Evolutionary conservation across 1,140 invertebrate species (phyloP), one percentile per base, ranked within the genome.

Genomic region (Bombus waltoni): DNA sequence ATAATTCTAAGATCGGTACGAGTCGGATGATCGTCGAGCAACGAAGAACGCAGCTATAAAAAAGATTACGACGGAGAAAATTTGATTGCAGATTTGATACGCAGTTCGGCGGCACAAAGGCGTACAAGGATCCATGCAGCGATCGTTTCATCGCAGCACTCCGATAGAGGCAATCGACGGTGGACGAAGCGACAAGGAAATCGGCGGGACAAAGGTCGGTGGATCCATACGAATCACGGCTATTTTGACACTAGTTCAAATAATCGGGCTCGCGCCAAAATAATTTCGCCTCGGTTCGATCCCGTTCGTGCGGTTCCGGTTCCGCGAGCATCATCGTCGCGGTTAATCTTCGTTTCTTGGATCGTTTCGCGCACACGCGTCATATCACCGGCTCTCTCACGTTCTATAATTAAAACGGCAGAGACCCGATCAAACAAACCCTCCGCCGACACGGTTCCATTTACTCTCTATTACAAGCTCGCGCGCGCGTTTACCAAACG

Each of bases 351-450:
- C 76, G 59, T n/a, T 42, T 47, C 68, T 80, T 22, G 83, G 83
- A 47, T 47, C 76, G 74, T 32, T 62, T 62, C 66, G 53, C 81
- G n/a, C 71, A 65, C 15, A 73, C 40, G 83, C 68, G 76, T 79
- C 75, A 44, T 47, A 80, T 85, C 83, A 53, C 53, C 44, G 25
- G 15, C 38, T 62, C 32, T 62, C 32, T 11, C 72, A 15, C n/a
- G 83, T 79, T 85, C 83, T 85, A 85, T 80, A 80, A 85, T 85
- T 85, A 85, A 72, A 73, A 32, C 74, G 32, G 65, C n/a, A 38
- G 65, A 32, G n/a, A 66, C 77, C 22, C 66, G 83, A 84, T 72
- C 68, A 80, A 75, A 83, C 59, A 83, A 83, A 76, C 44, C n/a
- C 40, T 74, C 42, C 71, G 4, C 32, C 22, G 40, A 62, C 32